Conservation (phyloP, 2,797 vertebrate species). For the Lepilemur ruficaudatus region DNA sequence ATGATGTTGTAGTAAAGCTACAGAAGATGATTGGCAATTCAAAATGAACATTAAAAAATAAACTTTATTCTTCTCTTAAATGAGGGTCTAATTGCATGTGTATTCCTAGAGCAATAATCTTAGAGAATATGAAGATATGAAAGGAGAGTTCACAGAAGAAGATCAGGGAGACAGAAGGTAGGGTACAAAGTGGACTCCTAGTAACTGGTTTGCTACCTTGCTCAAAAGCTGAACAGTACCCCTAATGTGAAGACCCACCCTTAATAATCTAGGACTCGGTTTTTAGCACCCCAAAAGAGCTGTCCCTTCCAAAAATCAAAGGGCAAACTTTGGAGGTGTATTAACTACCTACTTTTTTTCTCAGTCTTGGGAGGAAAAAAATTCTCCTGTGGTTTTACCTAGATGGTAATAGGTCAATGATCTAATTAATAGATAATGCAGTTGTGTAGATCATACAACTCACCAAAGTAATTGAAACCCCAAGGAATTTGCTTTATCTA, state of each 20-base stretch:
- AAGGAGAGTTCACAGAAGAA: background rate
- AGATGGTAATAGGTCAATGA: background rate
- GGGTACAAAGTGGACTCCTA: background rate
- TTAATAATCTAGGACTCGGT: background rate
- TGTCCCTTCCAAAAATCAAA: background rate
- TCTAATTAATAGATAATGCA: constrained; percentile 9
- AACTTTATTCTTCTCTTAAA: background rate
- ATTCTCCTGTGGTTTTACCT: background rate
- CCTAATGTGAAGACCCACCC: background rate
- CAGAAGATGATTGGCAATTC: background rate
- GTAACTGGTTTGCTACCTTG: background rate
- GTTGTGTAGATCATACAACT: background rate
- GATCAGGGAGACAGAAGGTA: background rate
- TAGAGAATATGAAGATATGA: background rate
- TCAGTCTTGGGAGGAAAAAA: background rate
- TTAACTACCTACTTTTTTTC: background rate
- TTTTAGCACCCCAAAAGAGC: background rate
- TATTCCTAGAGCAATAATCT: background rate
- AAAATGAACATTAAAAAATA: background rate
- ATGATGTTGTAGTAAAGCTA: background rate
- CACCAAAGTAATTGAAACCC: background rate
- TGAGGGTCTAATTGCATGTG: background rate
- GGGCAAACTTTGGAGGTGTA: background rate
- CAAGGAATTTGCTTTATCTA: background rate
- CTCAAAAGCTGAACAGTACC: constrained; percentile 6